Percentiles rank a stretch among this genome's conserved stretches.
Conservation (phyloP, 2,888 invertebrate genomes). For the Argyresthia albistria region DNA sequence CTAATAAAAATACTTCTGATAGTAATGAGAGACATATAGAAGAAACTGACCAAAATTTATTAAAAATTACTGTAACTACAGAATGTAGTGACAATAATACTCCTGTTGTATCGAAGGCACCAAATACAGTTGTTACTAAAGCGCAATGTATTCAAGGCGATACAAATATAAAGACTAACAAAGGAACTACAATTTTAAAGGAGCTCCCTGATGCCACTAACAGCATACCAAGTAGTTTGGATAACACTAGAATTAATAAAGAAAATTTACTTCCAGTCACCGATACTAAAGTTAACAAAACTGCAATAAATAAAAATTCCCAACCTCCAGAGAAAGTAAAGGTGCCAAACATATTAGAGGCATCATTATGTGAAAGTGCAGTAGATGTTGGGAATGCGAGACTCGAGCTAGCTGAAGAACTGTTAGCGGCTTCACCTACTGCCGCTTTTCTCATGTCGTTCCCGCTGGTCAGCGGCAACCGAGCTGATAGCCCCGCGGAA, state of each 20-base stretch:
- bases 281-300: not conserved
- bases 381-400: constrained; percentile 70
- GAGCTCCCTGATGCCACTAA: not conserved
- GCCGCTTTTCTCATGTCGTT: constrained; percentile 84
- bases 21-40: not conserved
- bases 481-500: constrained; percentile 63
- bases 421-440: constrained; percentile 76
- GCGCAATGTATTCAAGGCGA: not conserved
- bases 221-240: not conserved
- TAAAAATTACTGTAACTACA: not conserved
- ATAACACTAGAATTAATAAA: not conserved
- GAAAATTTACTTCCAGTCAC: not conserved
- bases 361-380: constrained; percentile 49
- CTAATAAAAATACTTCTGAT: not conserved
- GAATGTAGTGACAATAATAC: not conserved
- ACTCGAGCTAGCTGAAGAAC: constrained; percentile 67
- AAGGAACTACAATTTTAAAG: not conserved
- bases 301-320: not conserved
- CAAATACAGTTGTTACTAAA: not conserved
- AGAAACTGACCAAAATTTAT: not conserved
- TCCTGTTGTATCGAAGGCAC: not conserved
- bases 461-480: constrained; percentile 76
- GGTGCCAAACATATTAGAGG: constrained; percentile 48
- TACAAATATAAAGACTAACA: not conserved
- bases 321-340: not conserved